Conservation (phyloP, 2,888 invertebrate genomes). For the Zygothrica quintamaculata region DNA sequence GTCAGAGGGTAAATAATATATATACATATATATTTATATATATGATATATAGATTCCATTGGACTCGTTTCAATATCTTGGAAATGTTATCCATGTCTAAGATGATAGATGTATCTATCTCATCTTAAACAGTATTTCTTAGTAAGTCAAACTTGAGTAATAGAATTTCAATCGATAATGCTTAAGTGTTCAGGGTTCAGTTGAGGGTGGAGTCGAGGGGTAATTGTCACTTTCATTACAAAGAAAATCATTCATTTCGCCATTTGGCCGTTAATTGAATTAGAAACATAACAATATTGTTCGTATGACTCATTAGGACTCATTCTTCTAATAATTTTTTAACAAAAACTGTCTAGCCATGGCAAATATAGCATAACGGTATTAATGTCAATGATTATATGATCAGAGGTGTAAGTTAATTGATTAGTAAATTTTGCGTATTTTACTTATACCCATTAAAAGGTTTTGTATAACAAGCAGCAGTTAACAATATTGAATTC, state of each 20-base stretch:
- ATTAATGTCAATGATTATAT: not conserved
- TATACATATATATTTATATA: too few species aligned
- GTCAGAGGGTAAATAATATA: too few species aligned
- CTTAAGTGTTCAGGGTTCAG: slow-evolving; percentile 8
- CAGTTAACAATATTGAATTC: too few species aligned
- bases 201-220: slow-evolving; percentile 13
- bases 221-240: slow-evolving; percentile 35
- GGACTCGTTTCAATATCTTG: too few species aligned
- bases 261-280: slow-evolving; percentile 67
- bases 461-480: too few species aligned
- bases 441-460: too few species aligned
- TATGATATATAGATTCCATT: too few species aligned
- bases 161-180: slow-evolving; percentile 58
- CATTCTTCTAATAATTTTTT: slow-evolving; percentile 1
- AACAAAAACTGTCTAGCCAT: slow-evolving; percentile 13
- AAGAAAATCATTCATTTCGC: slow-evolving; percentile 68
- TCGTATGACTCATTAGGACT: slow-evolving; percentile 53
- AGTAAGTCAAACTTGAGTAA: slow-evolving; percentile 3
- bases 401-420: slow-evolving; percentile 16
- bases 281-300: slow-evolving; percentile 52
- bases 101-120: too few species aligned
- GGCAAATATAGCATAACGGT: too few species aligned
- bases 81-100: too few species aligned
- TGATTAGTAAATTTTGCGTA: slow-evolving; percentile 23
- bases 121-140: not conserved